phyloP scores from a whole-genome alignment of 1,140 invertebrate species.

The Proales similis region DNA sequence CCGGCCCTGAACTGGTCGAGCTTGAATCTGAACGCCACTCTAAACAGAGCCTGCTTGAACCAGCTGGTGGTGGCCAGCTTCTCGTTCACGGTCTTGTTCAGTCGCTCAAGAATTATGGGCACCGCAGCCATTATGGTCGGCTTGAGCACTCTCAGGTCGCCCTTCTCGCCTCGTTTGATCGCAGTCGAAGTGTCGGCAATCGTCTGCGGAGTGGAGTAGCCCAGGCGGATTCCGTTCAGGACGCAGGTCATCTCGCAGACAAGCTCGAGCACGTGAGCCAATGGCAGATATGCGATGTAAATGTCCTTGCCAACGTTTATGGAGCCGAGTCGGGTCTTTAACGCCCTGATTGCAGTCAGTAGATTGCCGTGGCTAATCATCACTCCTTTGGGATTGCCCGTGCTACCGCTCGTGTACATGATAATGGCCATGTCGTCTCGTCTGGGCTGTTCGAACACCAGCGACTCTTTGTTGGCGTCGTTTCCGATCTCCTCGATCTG shows the following conservation, averaged over 20 bases:
- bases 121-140: constrained; percentile 92
- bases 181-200: constrained; percentile 88
- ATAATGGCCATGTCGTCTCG: constrained; percentile 51
- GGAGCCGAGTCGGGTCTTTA: constrained; percentile 71
- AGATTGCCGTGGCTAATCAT: constrained; percentile 77
- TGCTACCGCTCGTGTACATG: constrained; percentile 55
- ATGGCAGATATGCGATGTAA: constrained; percentile 88
- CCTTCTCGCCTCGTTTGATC: constrained; percentile 72
- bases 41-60: constrained; percentile 64
- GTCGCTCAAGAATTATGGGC: constrained; percentile 86
- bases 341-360: constrained; percentile 55
- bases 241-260: constrained; percentile 60
- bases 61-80: constrained; percentile 71
- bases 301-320: constrained; percentile 61
- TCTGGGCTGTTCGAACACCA: constrained; percentile 38
- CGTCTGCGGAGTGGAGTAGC: constrained; percentile 88
- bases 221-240: constrained; percentile 73
- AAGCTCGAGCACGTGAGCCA: constrained; percentile 94
- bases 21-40: constrained; percentile 71
- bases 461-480: neutral
- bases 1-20: constrained; percentile 44
- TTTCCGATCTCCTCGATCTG: constrained; percentile 3
- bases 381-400: constrained; percentile 56
- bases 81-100: constrained; percentile 87
- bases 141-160: constrained; percentile 78